Evolutionary conservation across 2,888 invertebrate species (phyloP), one percentile per base, ranked within the genome.

Genomic region (Drosophila lacicola): DNA sequence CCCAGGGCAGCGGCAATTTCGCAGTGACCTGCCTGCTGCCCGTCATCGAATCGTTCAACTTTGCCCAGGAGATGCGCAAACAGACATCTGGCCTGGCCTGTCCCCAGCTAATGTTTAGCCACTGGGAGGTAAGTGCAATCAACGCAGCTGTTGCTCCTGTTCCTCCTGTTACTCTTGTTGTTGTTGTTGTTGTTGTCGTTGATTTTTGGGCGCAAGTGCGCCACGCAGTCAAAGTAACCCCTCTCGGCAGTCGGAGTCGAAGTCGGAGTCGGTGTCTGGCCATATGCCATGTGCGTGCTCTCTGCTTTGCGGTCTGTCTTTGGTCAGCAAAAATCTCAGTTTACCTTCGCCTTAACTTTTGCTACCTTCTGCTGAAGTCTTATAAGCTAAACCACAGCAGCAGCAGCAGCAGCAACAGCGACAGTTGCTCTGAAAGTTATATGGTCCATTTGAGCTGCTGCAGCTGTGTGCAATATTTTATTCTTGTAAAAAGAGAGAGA

Each of bases 61-160:
- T 99, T 93, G 97, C 98, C 4, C 95, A 97, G 70, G 98, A 99
- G 92, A 95, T 99, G 81, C 95, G 99, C 65, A 98, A 97, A 83
- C 96, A 97, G 92, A 99, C 99, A 21, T 98, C 98, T 65, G 99
- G 99, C 10, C 94, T 98, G 76, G 99, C 99, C 9, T 96, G 96
- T 91, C 99, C 99, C 1, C 98, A 98, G 92, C 94, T 99, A 79
- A 94, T 97, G 85, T 99, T 99, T 93, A 98, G 98, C 91, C 99
- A 99, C 92, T 99, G 99, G 97, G 98, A 99, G 96, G 97, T 98
- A 90, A 94, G 94, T 90, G 72, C 54, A 68, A 69, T 67, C 68
- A 57, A 8, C 42, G 60, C 70, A 67, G 63, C 69, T 66, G 73
- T 69, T 61, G 45, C 53, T 45, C 56, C 25, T 70, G 64, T 17